Base-by-base conservation (phyloP, 2,888 invertebrate genomes). In the Pterostichus madidus region DNA sequence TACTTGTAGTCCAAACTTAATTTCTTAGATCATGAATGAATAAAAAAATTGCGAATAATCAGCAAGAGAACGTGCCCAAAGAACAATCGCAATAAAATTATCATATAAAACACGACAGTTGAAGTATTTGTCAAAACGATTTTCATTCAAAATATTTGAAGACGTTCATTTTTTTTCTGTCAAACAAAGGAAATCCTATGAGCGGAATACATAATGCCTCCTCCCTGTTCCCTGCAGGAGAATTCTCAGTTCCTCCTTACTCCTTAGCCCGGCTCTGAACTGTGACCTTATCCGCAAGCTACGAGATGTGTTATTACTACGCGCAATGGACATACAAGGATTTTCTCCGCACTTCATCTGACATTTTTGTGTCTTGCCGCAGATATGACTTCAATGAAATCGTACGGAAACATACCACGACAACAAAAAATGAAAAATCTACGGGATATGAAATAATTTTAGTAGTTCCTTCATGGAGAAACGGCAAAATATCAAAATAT, bases 151-250 rank as follows among this genome's bases (percentile, higher is more conserved):
- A 80, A 68, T 68, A 80, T 64, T 80, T 68, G 64, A 64, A 35
- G 61, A 59, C 61, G 64, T 61, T 79, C 46, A 80, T 35, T 71
- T 80, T 80, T n/a, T 80, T 80, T 68, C 68, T 80, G 80, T 80
- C 80, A 80, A 80, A 80, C 68, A 80, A 71, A 68, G 71, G 32
- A 64, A 80, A 80, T 80, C 52, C 79, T 49, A 79, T 31, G 79
- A 46, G 64, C 39, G 44, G 79, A 80, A 80, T 80, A 80, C 68
- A 64, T 80, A 80, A 79, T 79, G 35, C 61, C 61, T 35, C 61
- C 32, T 31, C 24, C 32, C 2, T 24, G 10, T 53, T 53, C 53
- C 7, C 10, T 53, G 39, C 39, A 39, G 53, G 53, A 53, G 17
- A 53, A 53, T 53, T 53, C 17, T 53, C 53, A 13, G 17, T 17